Conservation (phyloP, 2,113 vertebrate species). For the Albula goreensis region DNA sequence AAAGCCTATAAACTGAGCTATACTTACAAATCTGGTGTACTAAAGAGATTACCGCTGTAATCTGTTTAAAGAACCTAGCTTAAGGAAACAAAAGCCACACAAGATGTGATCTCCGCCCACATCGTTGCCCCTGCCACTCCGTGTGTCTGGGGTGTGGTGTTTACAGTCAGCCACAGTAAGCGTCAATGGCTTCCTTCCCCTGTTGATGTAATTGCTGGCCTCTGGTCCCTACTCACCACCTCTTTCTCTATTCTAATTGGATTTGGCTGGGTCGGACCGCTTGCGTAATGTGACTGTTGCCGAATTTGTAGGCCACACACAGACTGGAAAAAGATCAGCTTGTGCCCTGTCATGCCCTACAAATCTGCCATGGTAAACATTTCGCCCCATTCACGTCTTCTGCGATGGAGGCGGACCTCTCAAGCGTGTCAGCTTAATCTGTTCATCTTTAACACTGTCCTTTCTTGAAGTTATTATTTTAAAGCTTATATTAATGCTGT, state of each 20-base stretch:
- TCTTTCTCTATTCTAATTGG: constrained; percentile 38
- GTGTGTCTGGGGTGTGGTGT: not conserved
- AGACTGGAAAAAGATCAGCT: not conserved
- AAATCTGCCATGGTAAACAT: not conserved
- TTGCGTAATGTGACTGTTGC: constrained; percentile 22
- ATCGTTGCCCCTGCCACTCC: not conserved
- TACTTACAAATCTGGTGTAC: constrained; percentile 21
- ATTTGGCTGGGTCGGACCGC: constrained; percentile 32
- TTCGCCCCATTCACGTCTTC: not conserved
- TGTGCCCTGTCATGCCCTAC: not conserved
- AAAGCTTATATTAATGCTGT: not conserved
- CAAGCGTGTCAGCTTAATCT: not conserved
- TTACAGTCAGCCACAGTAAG: not conserved
- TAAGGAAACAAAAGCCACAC: constrained; percentile 5
- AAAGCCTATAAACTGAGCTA: not conserved
- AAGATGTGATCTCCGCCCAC: not conserved
- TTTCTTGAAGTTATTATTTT: not conserved
- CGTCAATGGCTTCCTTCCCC: constrained; percentile 4
- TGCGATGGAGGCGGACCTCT: not conserved
- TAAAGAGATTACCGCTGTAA: constrained; percentile 21
- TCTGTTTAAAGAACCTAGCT: constrained; percentile 14
- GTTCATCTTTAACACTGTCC: not conserved
- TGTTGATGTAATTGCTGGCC: constrained; percentile 23
- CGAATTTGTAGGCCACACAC: constrained; percentile 28
- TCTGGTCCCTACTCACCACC: constrained; percentile 18